These are phyloP conservation scores for Tortrix viridana DNA, from an alignment of 2,888 invertebrate genomes.

Conservation along the genomic window DNA sequence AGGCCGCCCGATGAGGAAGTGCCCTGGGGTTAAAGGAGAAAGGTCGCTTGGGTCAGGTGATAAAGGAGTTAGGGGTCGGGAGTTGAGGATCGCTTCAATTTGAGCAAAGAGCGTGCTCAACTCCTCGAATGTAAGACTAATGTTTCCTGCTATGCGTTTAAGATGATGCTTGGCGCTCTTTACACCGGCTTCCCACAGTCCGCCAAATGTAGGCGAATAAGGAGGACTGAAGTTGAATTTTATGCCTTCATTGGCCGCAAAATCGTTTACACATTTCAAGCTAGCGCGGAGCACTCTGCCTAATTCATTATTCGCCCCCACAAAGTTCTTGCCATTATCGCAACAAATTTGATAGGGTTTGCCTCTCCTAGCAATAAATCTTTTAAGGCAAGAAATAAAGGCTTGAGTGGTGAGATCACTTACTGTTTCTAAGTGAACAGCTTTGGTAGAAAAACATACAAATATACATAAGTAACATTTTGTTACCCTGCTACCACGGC, in stretches of 20 bases:
- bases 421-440: constrained; percentile 38
- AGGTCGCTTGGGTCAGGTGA: constrained; percentile 39
- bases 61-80: constrained; percentile 40
- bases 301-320: constrained; percentile 42
- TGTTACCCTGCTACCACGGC: constrained; percentile 32
- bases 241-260: constrained; percentile 36
- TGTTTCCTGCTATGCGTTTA: no score
- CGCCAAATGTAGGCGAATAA: constrained; percentile 38
- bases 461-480: constrained; percentile 42
- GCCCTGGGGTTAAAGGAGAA: no score
- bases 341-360: constrained; percentile 38
- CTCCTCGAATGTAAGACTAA: no score
- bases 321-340: constrained; percentile 43
- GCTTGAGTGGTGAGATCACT: constrained; percentile 38
- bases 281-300: constrained; percentile 36
- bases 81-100: constrained; percentile 42
- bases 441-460: constrained; percentile 38
- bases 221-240: constrained; percentile 39
- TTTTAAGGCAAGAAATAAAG: constrained; percentile 35
- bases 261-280: constrained; percentile 27
- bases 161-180: no score
- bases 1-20: constrained; percentile 40
- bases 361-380: constrained; percentile 42
- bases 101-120: no score
- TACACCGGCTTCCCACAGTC: no score